Evolutionary conservation across 2,113 vertebrate genomes (phyloP).

Genomic region (Mohoua ochrocephala): DNA sequence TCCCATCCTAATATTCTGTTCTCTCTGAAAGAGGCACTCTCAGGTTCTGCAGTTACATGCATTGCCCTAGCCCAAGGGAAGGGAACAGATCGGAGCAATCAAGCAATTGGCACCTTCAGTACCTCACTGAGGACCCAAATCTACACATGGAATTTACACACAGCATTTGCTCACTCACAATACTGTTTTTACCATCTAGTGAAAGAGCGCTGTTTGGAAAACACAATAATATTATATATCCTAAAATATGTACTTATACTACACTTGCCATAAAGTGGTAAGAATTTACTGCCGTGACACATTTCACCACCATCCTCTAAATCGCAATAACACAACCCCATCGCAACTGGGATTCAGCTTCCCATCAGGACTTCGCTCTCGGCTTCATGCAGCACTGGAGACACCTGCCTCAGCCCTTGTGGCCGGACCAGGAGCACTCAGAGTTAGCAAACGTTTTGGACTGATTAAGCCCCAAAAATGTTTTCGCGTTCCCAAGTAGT

Average conservation of each 20-base stretch:
- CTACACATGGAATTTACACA: background rate
- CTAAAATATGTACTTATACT: background rate
- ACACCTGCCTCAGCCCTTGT: background rate
- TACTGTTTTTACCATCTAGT: background rate
- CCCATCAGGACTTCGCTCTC: too few species aligned
- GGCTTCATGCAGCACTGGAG: background rate
- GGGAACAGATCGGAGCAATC: background rate
- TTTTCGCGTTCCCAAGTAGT: background rate
- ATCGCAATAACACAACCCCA: rapidly evolving
- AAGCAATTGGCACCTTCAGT: background rate
- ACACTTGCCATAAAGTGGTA: background rate
- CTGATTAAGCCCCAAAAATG: background rate
- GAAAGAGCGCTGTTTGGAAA: background rate
- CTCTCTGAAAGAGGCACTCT: background rate
- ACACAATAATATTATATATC: background rate
- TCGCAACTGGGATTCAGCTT: background rate
- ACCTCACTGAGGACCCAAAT: background rate
- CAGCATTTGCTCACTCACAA: background rate
- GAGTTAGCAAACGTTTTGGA: background rate
- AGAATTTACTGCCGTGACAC: too few species aligned
- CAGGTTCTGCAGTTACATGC: background rate
- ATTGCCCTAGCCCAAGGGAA: background rate
- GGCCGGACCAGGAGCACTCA: too few species aligned
- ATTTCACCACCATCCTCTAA: background rate
- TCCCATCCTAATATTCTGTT: background rate